Evolutionary conservation across 92 coral and sea anemone genomes (phyloP), one percentile per base, ranked within the genome.

Genomic region (Micromussa lordhowensis): DNA sequence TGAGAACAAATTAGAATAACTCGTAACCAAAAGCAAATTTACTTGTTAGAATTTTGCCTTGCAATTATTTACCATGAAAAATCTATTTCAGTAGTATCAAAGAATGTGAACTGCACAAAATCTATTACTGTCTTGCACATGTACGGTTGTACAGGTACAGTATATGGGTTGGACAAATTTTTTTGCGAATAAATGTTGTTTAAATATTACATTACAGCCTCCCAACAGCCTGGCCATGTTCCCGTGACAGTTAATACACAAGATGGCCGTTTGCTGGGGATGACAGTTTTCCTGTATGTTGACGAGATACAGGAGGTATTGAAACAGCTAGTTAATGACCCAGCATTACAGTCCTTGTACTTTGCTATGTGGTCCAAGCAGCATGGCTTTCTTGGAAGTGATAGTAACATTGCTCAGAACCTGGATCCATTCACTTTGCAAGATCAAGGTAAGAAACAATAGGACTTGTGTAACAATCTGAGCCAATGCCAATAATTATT

Each of bases 161-260:
- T n/a, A n/a, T n/a, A n/a, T n/a, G n/a, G n/a, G n/a, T n/a, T n/a
- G 38, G 38, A 35, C 38, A 35, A 35, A 35, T 35, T 35, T 4
- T 35, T 35, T 35, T 35, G 38, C 4, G 38, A 35, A 35, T 44
- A 73, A 32, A 34, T 21, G 17, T 8, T 72, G 35, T 18, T 22
- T 44, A 44, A 61, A 61, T 24, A 73, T 36, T 73, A 13, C 28
- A 36, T 73, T 40, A 26, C 66, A 86, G 89, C 76, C 21, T 44
- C 83, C 49, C 40, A 61, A 44, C 64, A 59, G 64, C 83, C 89
- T 77, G 77, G 89, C 24, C 76, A 57, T 61, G 89, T 86, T 4
- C 64, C 49, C n/a, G 77, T 86, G 5, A 63, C 53, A 13, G 77
- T 86, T 30, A 11, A 3, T 9, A 77, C 89, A 18, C 48, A 29